Evolutionary conservation across 2,113 vertebrate species (phyloP).

Genomic region (Triplophysa siluroides): DNA sequence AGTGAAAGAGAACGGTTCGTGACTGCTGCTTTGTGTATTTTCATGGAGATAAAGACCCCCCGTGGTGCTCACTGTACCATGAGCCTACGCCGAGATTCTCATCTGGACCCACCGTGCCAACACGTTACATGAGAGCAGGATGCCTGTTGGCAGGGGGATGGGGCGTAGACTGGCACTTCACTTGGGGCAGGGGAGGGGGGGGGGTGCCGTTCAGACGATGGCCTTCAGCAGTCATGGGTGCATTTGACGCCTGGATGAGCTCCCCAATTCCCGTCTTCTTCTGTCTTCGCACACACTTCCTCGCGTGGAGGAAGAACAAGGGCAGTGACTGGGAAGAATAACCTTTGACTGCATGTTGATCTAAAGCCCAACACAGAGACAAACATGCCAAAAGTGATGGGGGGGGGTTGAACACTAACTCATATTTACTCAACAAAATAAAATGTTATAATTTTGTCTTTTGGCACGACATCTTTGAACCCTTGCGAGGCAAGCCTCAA

Average conservation of each 20-base stretch:
- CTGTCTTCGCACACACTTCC: slow-evolving; percentile 43
- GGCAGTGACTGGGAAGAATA: slow-evolving; percentile 68
- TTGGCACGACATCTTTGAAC: no score
- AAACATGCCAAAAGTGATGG: slow-evolving; percentile 15
- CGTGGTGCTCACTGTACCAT: slow-evolving; percentile 70
- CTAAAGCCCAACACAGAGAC: slow-evolving; percentile 30
- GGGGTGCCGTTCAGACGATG: neutral
- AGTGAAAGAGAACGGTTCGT: slow-evolving; percentile 64
- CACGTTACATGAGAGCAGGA: slow-evolving; percentile 62
- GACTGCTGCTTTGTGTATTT: slow-evolving; percentile 74
- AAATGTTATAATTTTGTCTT: neutral
- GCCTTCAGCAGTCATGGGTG: slow-evolving; percentile 33
- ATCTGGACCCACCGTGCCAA: slow-evolving; percentile 64
- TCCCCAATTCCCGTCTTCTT: neutral
- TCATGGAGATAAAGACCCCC: slow-evolving; percentile 69
- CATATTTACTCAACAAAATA: neutral
- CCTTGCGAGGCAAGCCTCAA: neutral
- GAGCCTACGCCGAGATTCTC: slow-evolving; percentile 71
- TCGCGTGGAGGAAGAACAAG: slow-evolving; percentile 62
- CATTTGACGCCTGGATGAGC: slow-evolving; percentile 55
- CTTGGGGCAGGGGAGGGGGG: slow-evolving; percentile 22
- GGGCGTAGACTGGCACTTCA: neutral
- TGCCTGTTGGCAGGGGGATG: slow-evolving; percentile 10
- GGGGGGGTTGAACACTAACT: neutral
- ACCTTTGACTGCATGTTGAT: slow-evolving; percentile 64